Percentiles rank a stretch among this genome's conserved stretches.
Evolutionary conservation across 1,140 invertebrate genomes (phyloP).

Genomic region (Chlorops oryzae): DNA sequence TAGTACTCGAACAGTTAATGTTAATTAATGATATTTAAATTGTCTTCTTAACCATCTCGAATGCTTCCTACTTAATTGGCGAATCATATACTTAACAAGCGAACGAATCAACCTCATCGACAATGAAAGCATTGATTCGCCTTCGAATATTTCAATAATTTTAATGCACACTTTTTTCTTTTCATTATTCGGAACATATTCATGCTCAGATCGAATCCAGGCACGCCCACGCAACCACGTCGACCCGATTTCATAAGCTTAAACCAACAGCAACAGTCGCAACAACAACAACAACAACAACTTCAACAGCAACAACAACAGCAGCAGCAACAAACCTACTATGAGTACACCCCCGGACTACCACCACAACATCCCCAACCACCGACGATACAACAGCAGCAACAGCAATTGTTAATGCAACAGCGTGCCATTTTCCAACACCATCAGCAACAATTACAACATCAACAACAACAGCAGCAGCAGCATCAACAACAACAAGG

Average conservation of each 20-base stretch:
- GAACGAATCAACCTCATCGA: too few relatives aligned
- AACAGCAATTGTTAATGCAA: slow-evolving; percentile 32
- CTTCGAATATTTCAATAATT: too few relatives aligned
- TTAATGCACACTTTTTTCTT: too few relatives aligned
- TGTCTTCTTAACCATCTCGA: too few relatives aligned
- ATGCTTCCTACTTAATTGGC: too few relatives aligned
- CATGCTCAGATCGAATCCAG: slow-evolving; percentile 71
- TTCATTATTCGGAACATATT: too few relatives aligned
- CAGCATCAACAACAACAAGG: slow-evolving; percentile 24
- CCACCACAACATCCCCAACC: slow-evolving; percentile 42
- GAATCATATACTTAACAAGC: too few relatives aligned
- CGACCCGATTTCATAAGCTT: slow-evolving; percentile 78
- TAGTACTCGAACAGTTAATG: too few relatives aligned
- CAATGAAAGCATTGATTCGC: too few relatives aligned
- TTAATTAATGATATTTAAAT: too few relatives aligned
- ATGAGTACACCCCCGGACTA: slow-evolving; percentile 49
- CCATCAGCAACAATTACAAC: slow-evolving; percentile 24
- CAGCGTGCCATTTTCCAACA: slow-evolving; percentile 39
- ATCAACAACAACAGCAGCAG: slow-evolving; percentile 24
- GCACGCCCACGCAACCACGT: slow-evolving; percentile 78
- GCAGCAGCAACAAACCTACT: slow-evolving; percentile 48
- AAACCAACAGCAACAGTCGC: slow-evolving; percentile 46
- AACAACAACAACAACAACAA: slow-evolving; percentile 31
- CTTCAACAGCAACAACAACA: slow-evolving; percentile 34
- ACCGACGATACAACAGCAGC: slow-evolving; percentile 40